Base-by-base conservation (phyloP, 2,113 vertebrate genomes). In the Morone chrysops region DNA sequence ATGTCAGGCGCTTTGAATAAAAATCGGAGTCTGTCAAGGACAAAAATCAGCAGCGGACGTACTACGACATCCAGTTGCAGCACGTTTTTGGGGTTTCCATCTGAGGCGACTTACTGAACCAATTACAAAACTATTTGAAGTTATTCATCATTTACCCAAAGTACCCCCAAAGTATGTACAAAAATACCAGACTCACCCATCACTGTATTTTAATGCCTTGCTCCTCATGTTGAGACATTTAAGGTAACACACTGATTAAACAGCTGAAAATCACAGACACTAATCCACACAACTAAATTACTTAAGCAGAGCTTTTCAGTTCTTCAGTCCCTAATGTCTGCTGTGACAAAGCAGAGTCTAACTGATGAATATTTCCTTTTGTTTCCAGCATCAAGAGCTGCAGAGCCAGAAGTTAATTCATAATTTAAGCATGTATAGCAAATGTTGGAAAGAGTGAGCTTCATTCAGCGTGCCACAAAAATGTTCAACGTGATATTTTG, bases 361-460 rank as follows among this genome's bases (percentile, higher is more conserved):
- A 8, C 80, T 70, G 73, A 81, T 86, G 22, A 81, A 86, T 79
- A 81, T 89, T 86, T 75, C 70, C 57, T 65, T 81, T 59, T 87
- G 74, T 68, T 75, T 81, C 57, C 77, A 63, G 54, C 9, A 45
- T 80, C 53, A 71, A 22, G 66, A 31, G 83, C 87, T 65, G 48
- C 67, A 48, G 67, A 85, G 62, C 9, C 71, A 74, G 62, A 81
- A n/a, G 67, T 40, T 56, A 2, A 67, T 89, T 68, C 16, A 81
- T 83, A 57, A 89, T 86, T 89, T 57, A 83, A 43, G n/a, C 59
- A 9, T 47, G 80, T 71, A 85, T 72, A 69, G 12, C 20, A 85
- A 75, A 75, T 25, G 77, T 60, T 77, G 57, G 59, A 63, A 72
- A 62, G 31, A 25, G 62, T 70, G n/a, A 0, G 0, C 66, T 67